These are phyloP conservation scores for Xiphophorus hellerii DNA, from an alignment of 2,113 vertebrate genomes.

Conservation along the genomic window DNA sequence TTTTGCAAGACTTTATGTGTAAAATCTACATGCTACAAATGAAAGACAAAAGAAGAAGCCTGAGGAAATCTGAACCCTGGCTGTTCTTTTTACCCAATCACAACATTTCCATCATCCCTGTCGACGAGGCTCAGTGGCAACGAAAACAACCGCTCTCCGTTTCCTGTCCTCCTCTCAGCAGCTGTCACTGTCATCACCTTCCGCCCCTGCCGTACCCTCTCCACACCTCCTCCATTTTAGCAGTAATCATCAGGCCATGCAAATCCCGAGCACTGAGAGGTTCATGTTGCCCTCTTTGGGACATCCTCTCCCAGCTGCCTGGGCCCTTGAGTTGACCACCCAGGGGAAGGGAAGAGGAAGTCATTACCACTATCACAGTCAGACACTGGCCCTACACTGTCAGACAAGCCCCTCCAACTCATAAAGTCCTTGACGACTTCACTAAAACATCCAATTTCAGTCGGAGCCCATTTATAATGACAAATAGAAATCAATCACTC, in stretches of 20 bases:
- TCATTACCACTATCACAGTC: slow-evolving; percentile 74
- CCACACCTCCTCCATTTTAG: slow-evolving; percentile 66
- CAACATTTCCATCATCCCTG: slow-evolving; percentile 32
- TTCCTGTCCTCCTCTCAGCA: slow-evolving; percentile 69
- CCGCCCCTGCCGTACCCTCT: slow-evolving; percentile 43
- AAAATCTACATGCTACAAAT: not conserved
- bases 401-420: slow-evolving; percentile 64
- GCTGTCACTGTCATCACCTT: slow-evolving; percentile 68
- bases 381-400: slow-evolving; percentile 48
- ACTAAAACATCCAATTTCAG: slow-evolving; percentile 77
- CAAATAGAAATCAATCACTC: slow-evolving; percentile 71
- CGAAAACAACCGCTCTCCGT: slow-evolving; percentile 59
- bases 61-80: not conserved
- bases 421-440: slow-evolving; percentile 75
- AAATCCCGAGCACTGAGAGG: slow-evolving; percentile 69
- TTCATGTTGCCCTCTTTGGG: slow-evolving; percentile 67
- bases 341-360: slow-evolving; percentile 75
- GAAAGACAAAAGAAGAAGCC: not conserved
- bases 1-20: not conserved
- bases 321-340: slow-evolving; percentile 74
- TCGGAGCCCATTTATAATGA: slow-evolving; percentile 70
- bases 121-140: slow-evolving; percentile 43
- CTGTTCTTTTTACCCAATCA: slow-evolving; percentile 8
- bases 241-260: slow-evolving; percentile 76
- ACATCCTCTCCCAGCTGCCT: slow-evolving; percentile 75